A percentile compares a stretch with the other conserved stretches of the same genome.
Conservation (phyloP, 1,140 invertebrate genomes). For the Sycobia sp. region DNA sequence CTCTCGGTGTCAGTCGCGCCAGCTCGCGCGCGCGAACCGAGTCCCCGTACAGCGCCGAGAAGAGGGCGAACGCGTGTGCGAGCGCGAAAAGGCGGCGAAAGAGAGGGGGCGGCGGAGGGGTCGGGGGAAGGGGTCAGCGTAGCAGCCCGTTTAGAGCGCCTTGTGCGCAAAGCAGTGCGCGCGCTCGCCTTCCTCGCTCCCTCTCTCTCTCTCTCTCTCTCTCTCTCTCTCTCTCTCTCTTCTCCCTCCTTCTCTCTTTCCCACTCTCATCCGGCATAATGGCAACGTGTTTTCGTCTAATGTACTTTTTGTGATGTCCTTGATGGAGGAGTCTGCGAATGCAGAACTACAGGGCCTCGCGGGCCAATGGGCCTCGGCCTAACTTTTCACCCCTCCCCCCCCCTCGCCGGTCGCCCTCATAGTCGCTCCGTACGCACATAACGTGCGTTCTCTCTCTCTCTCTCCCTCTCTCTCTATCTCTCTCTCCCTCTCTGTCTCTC, state of each 20-base stretch:
- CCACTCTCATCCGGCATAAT: conserved; percentile 55
- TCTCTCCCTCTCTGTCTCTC: too few species aligned
- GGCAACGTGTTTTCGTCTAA: conserved; percentile 63
- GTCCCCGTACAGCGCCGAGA: neutral
- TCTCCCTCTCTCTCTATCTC: too few species aligned
- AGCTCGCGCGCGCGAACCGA: conserved; percentile 9
- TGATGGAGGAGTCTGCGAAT: conserved; percentile 63
- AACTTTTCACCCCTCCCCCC: neutral
- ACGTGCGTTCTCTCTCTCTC: too few species aligned
- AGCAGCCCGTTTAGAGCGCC: too few species aligned
- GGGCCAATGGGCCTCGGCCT: conserved; percentile 16
- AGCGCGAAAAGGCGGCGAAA: conserved; percentile 20
- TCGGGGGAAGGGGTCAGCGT: neutral
- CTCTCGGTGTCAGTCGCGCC: conserved; percentile 31
- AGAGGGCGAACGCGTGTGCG: neutral
- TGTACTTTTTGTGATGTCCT: conserved; percentile 64
- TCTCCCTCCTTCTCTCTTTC: too few species aligned
- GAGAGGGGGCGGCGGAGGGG: neutral
- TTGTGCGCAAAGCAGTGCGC: conserved; percentile 19
- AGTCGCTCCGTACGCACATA: neutral
- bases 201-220: too few species aligned
- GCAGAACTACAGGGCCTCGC: conserved; percentile 57
- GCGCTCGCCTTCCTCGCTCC: conserved; percentile 18
- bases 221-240: conserved; percentile 19
- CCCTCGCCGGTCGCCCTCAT: neutral